These are phyloP conservation scores for Drosophila quinaria DNA, from an alignment of 2,888 invertebrate genomes.

Conservation along the genomic window DNA sequence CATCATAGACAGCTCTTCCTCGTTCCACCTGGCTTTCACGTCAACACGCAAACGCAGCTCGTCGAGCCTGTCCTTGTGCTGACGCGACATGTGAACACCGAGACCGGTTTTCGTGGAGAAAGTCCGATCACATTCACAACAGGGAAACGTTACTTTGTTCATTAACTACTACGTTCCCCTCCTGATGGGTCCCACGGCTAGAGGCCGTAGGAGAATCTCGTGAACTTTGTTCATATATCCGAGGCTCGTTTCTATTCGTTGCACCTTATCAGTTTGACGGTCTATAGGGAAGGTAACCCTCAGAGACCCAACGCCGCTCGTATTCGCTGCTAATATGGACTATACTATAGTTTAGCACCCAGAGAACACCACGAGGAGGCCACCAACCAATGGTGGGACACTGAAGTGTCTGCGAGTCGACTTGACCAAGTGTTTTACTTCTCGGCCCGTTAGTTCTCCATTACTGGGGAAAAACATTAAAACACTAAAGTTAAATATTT, in stretches of 20 bases:
- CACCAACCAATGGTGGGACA: too few relatives aligned
- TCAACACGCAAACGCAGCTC: background rate
- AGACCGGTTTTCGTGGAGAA: conserved; percentile 1
- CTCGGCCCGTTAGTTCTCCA: too few relatives aligned
- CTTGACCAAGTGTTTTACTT: too few relatives aligned
- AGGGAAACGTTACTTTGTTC: conserved; percentile 1
- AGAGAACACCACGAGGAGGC: too few relatives aligned
- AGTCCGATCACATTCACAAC: conserved; percentile 3
- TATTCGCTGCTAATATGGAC: too few relatives aligned
- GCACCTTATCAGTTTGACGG: too few relatives aligned
- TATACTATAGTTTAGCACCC: too few relatives aligned
- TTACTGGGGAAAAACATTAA: too few relatives aligned
- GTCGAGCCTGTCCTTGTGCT: conserved; percentile 10
- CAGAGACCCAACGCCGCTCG: too few relatives aligned
- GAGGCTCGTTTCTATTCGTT: background rate
- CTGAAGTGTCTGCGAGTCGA: too few relatives aligned
- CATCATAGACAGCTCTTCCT: conserved; percentile 8
- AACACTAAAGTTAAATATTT: too few relatives aligned
- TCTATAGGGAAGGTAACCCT: too few relatives aligned
- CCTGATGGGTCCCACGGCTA: conserved; percentile 1
- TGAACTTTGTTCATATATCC: conserved; percentile 3
- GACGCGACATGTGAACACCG: conserved; percentile 8
- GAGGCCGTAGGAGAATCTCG: background rate
- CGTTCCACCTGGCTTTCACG: conserved; percentile 1
- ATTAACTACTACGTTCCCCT: background rate